These are phyloP conservation scores for Acleris holmiana DNA, from an alignment of 2,888 invertebrate species.

Conservation along the genomic window DNA sequence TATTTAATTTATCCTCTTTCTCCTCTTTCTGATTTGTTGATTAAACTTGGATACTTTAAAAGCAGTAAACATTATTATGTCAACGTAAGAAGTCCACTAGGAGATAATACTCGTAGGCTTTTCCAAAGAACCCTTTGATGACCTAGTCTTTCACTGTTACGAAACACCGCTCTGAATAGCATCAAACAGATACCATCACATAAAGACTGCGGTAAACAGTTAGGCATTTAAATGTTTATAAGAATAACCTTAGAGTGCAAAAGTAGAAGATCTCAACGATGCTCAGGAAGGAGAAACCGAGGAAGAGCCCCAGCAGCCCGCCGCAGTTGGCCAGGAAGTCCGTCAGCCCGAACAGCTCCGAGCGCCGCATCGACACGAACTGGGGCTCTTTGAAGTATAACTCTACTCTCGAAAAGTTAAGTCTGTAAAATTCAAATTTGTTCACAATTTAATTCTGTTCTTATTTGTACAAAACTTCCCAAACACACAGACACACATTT, in stretches of 20 bases:
- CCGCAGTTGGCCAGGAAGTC: constrained; percentile 85
- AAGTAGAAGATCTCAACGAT: constrained; percentile 83
- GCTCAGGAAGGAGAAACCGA: constrained; percentile 84
- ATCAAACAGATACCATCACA: not conserved
- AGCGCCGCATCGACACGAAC: constrained; percentile 82
- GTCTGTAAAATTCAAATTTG: constrained; percentile 45
- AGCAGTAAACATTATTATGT: too few species aligned
- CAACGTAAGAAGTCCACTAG: too few species aligned
- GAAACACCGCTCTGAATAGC: not conserved
- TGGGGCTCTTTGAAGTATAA: constrained; percentile 82
- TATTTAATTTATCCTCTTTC: too few species aligned
- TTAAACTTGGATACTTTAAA: too few species aligned
- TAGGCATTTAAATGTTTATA: not conserved
- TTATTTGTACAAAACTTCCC: too few species aligned
- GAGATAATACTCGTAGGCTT: too few species aligned
- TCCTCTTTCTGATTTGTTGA: too few species aligned
- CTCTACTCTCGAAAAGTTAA: constrained; percentile 60
- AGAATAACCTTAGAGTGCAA: constrained; percentile 42
- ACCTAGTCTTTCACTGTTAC: too few species aligned
- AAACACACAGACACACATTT: too few species aligned
- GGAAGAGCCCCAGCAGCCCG: constrained; percentile 82
- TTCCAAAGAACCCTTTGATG: too few species aligned
- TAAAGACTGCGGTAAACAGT: not conserved
- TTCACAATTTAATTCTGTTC: too few species aligned
- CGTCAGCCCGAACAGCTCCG: constrained; percentile 81